Base-by-base conservation (phyloP, 2,888 invertebrate species). In the Drosophila falleni region DNA sequence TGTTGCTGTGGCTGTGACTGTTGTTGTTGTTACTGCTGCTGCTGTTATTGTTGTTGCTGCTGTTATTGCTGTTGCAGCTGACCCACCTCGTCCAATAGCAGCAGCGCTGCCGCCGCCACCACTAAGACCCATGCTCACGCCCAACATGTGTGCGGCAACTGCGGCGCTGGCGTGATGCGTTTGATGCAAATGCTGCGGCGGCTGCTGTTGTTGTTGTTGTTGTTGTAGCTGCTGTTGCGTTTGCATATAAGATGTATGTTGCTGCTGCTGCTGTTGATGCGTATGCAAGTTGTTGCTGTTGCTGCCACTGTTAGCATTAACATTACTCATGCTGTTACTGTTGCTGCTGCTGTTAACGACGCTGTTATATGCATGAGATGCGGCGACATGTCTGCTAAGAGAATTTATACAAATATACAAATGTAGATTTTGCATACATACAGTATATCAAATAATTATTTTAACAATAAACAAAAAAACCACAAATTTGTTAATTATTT, bases 81-180 rank as follows among this genome's bases (percentile, higher is more conserved):
- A 87, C 90, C 91, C 89, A 91, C 91, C 83, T 89, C 85, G 90
- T 86, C 88, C 89, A 80, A 85, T 82, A 58, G 71, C 53, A 58
- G 75, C 78, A 42, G 67, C 56, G 41, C 56, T 55, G 39, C 77
- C 54, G 46, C 80, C 54, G 8, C 60, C 59, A 56, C 73, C 58
- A 56, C 73, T 54, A 9, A 61, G 9, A 10, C 74, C 74, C 61
- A 59, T 65, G 46, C 80, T 76, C 10, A 78, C 74, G 55, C 75
- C 80, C 72, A 89, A 44, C 70, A 81, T 71, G 51, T 81, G 81
- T 29, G 84, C 79, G 9, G 81, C 79, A 49, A 78, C 85, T 56
- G 81, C 75, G 42, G 82, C 76, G 44, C 63, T 84, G 37, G 74
- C 69, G 39, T 72, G 83, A 55, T 78, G 78, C 41, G 70, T 53